Base-by-base conservation (phyloP, 30 jellyfish, hydroid and myxozoan genomes). In the Nemopilema nomurai region DNA sequence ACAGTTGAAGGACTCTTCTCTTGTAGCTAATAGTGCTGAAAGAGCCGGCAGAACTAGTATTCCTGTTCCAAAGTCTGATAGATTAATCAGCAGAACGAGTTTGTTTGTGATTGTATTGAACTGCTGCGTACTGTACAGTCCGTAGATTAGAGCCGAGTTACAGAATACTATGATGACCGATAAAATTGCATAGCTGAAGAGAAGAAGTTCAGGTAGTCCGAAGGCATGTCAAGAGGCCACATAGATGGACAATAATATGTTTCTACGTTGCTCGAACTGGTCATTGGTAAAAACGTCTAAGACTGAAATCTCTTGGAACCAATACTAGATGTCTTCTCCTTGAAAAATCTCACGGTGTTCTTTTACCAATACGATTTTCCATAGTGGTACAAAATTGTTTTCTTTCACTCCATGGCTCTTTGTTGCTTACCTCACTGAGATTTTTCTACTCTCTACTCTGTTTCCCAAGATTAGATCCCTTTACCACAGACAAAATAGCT, bases 201-300 rank as follows among this genome's bases (percentile, higher is more conserved):
- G 64, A 69, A 52, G 3, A 32, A 27, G 29, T 28, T 71, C 28
- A 74, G 30, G 22, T 83, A 81, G 0, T 19, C 23, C 65, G 26
- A 17, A 0, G 90, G 90, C 82, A 80, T 67, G 51, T 80, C 90
- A 26, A 80, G 67, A 0, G 90, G 90, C 81, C 81, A 80, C 20
- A 67, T 24, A 0, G 90, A 80, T 31, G 19, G 70, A 41, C 83
- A 73, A 30, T 27, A 13, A 27, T 71, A 71, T 7, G 22, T 31
- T 41, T 41, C 57, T 41, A n/a, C n/a, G n/a, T n/a, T n/a, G n/a
- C n/a, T n/a, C n/a, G n/a, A n/a, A n/a, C n/a, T n/a, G n/a, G n/a
- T n/a, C n/a, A n/a, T n/a, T n/a, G n/a, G n/a, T n/a, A n/a, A n/a
- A n/a, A n/a, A n/a, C n/a, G n/a, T n/a, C n/a, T n/a, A n/a, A n/a